Evolutionary conservation across 2,888 invertebrate genomes (phyloP), one percentile per base, ranked within the genome.

Genomic region (Ormyrus rosae): DNA sequence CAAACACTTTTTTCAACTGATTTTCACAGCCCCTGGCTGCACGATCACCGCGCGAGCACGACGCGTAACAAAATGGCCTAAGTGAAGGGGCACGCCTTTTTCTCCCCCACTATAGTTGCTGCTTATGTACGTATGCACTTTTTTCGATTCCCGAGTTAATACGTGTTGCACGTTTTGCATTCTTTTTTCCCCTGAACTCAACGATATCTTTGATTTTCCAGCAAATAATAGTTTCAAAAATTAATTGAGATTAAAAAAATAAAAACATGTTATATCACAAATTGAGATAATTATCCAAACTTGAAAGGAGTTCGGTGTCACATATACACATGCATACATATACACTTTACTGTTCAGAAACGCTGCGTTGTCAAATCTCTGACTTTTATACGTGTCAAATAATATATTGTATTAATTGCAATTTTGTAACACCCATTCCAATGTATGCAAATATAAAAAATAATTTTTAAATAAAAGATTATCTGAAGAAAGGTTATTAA

Each of bases 31-130:
- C 86, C 88, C 88, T 88, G 85, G 81, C 85, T 78, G 83, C 84
- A 85, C 85, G 85, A 84, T 85, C 84, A 82, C 87, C 87, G 85
- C 84, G 83, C 83, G 85, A 84, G 83, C 84, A 84, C 83, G 81
- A 86, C 84, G 85, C 82, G 81, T 69, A 68, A 85, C 86, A 88
- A 88, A 86, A 89, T 88, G 88, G 89, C 88, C 88, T 89, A 88
- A 84, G 85, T 84, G 84, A 87, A 89, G 88, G 89, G 88, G 88
- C 87, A 87, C 87, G 85, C 86, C 86, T 84, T 83, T 81, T 53
- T 67, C 72, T 53, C 13, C 8, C 8, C 67, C 11, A 34, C 65
- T 50, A 13, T n/a, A 13, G 56, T 11, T 53, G n/a, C 46, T 51
- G 13, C 67, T 19, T 6, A 51, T 10, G 48, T 8, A 2, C 7